These are phyloP conservation scores for Drosophila tani DNA, from an alignment of 1,140 invertebrate species.

Conservation along the genomic window DNA sequence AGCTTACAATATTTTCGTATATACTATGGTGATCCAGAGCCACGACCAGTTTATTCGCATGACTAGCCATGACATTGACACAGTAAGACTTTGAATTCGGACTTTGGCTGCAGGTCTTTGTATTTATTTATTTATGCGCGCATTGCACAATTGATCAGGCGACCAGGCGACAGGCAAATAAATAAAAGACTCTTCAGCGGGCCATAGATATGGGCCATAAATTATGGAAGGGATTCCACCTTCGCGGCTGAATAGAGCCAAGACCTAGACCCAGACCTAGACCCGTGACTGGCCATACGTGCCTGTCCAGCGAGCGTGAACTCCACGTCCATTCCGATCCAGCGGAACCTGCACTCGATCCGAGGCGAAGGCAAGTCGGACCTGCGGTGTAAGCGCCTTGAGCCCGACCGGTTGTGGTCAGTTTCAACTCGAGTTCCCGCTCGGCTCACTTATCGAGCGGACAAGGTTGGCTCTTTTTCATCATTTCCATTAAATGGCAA, in stretches of 20 bases:
- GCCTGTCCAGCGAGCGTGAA: slow-evolving; percentile 53
- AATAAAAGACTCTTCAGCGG: slow-evolving; percentile 40
- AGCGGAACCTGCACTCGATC: slow-evolving; percentile 36
- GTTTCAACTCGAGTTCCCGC: slow-evolving; percentile 44
- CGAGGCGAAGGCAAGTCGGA: slow-evolving; percentile 14
- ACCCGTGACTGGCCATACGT: slow-evolving; percentile 25
- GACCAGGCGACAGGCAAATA: slow-evolving; percentile 31
- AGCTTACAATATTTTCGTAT: not conserved
- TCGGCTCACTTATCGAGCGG: slow-evolving; percentile 48
- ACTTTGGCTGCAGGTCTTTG: slow-evolving; percentile 33
- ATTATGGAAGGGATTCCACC: slow-evolving; percentile 42
- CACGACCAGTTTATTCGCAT: slow-evolving; percentile 56
- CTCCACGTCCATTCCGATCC: slow-evolving; percentile 40
- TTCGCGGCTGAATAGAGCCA: slow-evolving; percentile 49
- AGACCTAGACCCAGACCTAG: slow-evolving; percentile 64
- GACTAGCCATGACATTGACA: slow-evolving; percentile 74
- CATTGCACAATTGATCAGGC: slow-evolving; percentile 65
- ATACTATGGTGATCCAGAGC: not conserved
- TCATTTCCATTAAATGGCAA: slow-evolving; percentile 12
- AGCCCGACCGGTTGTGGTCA: slow-evolving; percentile 73
- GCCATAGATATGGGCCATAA: slow-evolving; percentile 34
- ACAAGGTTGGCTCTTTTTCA: slow-evolving; percentile 61
- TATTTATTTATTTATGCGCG: slow-evolving; percentile 71
- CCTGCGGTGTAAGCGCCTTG: slow-evolving; percentile 67
- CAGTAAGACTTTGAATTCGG: slow-evolving; percentile 54